Conservation (phyloP, 1,140 invertebrate genomes). For the Mamestra configurata region DNA sequence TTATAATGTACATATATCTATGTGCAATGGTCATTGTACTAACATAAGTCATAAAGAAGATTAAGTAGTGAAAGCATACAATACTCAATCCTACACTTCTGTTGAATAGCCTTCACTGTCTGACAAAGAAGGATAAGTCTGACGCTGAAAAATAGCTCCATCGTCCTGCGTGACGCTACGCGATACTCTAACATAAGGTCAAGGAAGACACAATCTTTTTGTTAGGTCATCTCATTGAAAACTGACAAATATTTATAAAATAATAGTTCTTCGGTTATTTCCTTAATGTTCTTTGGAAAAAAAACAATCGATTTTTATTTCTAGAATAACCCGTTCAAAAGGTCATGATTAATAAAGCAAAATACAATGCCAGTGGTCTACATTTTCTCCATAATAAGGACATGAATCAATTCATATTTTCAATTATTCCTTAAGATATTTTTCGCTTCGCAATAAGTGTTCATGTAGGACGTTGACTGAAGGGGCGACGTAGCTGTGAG, state of each 20-base stretch:
- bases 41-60: constrained; percentile 6
- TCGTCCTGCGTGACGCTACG: not conserved
- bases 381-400: too few species aligned
- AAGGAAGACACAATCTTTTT: too few species aligned
- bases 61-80: not conserved
- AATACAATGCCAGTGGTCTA: too few species aligned
- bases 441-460: not conserved
- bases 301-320: too few species aligned
- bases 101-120: constrained; percentile 8
- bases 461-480: not conserved
- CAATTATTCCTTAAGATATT: not conserved
- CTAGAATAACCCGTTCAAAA: too few species aligned
- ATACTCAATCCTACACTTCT: not conserved
- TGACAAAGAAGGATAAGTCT: not conserved
- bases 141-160: constrained; percentile 2
- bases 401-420: too few species aligned
- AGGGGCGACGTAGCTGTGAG: not conserved
- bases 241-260: too few species aligned
- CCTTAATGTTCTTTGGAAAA: too few species aligned
- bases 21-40: not conserved
- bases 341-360: too few species aligned
- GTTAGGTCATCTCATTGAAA: too few species aligned
- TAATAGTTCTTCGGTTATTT: too few species aligned
- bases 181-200: not conserved
- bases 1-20: too few species aligned